Percentiles rank a stretch among this genome's conserved stretches.
These are phyloP conservation scores for Drosophila tripunctata DNA, from an alignment of 2,888 invertebrate genomes.

Conservation along the genomic window DNA sequence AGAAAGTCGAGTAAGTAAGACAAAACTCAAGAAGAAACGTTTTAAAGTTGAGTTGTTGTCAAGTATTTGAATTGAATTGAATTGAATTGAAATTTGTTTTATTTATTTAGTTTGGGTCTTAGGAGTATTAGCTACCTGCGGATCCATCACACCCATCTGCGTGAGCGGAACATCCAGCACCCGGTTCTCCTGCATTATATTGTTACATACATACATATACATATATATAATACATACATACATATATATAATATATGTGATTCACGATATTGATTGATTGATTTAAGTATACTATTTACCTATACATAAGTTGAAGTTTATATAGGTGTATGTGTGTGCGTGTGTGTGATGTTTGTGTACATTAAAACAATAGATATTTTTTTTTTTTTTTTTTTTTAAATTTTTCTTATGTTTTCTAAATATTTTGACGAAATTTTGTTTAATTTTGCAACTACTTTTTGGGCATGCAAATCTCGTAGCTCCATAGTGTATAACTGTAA, in stretches of 20 bases:
- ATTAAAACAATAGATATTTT: not conserved
- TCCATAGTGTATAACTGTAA: slow-evolving; percentile 8
- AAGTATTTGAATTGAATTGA: slow-evolving; percentile 6
- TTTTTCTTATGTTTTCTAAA: not conserved
- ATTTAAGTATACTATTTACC: slow-evolving; percentile 30
- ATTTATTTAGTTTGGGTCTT: slow-evolving; percentile 39
- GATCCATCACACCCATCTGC: slow-evolving; percentile 97
- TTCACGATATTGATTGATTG: slow-evolving; percentile 47
- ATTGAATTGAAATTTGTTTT: not conserved
- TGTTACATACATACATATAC: slow-evolving; percentile 61
- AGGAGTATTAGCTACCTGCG: slow-evolving; percentile 88
- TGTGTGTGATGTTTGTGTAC: slow-evolving; percentile 2
- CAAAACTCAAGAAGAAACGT: slow-evolving; percentile 67
- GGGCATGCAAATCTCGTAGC: slow-evolving; percentile 56
- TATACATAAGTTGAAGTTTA: slow-evolving; percentile 20
- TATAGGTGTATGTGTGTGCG: slow-evolving; percentile 3
- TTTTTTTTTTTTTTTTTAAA: not conserved
- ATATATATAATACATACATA: slow-evolving; percentile 60
- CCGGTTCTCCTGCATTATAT: slow-evolving; percentile 88
- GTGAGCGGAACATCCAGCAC: slow-evolving; percentile 95
- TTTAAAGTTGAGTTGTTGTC: slow-evolving; percentile 43
- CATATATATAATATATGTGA: slow-evolving; percentile 47
- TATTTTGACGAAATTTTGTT: slow-evolving; percentile 49
- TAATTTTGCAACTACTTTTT: slow-evolving; percentile 46
- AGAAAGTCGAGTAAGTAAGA: slow-evolving; percentile 50